Percentiles rank a stretch among this genome's conserved stretches.
These are phyloP conservation scores for Heliconius cydno DNA, from an alignment of 2,888 invertebrate genomes.

Conservation along the genomic window DNA sequence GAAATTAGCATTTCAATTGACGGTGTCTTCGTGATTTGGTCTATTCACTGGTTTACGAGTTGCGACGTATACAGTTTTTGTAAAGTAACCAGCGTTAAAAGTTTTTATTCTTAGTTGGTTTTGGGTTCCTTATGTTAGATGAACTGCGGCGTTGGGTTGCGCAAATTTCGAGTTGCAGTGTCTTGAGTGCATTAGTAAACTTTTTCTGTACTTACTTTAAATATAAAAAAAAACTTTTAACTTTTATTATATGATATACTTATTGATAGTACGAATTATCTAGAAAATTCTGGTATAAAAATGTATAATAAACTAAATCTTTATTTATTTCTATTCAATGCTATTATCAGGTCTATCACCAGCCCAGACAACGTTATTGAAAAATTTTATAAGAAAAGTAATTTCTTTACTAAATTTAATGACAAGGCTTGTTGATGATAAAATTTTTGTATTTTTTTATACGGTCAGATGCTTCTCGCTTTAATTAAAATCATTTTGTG, in stretches of 20 bases:
- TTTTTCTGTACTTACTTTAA: neutral
- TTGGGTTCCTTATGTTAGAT: neutral
- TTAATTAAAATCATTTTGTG: conserved; percentile 13
- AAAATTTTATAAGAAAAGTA: conserved; percentile 6
- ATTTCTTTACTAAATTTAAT: conserved; percentile 3
- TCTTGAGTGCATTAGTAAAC: neutral
- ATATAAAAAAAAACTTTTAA: too few species aligned
- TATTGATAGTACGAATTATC: neutral
- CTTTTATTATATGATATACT: too few species aligned
- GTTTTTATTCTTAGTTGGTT: too few species aligned
- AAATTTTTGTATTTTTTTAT: neutral
- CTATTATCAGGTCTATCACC: neutral
- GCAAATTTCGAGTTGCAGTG: neutral
- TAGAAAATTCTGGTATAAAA: neutral
- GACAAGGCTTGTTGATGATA: neutral
- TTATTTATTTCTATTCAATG: neutral
- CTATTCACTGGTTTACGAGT: conserved; percentile 4
- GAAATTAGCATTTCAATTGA: conserved; percentile 28
- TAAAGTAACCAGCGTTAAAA: neutral
- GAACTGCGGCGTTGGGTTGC: too few species aligned
- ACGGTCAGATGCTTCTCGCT: neutral
- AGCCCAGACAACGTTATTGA: neutral
- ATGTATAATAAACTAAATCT: neutral
- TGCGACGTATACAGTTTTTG: neutral
- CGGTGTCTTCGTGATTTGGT: conserved; percentile 19